Evolutionary conservation across 2,888 invertebrate species (phyloP), one percentile per base, ranked within the genome.

Genomic region (Hecatera dysodea): DNA sequence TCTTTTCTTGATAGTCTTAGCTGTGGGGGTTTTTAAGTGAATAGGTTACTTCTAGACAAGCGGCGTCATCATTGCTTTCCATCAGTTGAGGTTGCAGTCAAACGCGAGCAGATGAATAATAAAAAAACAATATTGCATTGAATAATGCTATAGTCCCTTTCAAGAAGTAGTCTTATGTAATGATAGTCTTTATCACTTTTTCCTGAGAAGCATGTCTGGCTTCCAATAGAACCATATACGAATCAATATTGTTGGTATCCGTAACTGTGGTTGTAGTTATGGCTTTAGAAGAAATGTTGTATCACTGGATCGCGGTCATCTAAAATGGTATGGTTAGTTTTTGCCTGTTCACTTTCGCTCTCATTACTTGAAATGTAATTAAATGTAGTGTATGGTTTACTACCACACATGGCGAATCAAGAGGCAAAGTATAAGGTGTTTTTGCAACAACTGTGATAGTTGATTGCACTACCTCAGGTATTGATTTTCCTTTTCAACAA

Each of bases 251-350:
- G 44, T n/a, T n/a, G n/a, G n/a, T n/a, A n/a, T n/a, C n/a, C n/a
- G 44, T 19, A 7, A 44, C 44, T 19, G 44, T 8, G 44, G 44
- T 17, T 22, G n/a, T 17, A n/a, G 44, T 33, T 36, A 2, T 44
- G 15, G 29, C 56, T 71, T 12, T 62, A 63, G n/a, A 63, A 27
- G 36, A 53, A 33, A 63, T 46, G 67, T 67, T n/a, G 74, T 63
- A 52, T 59, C 3, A 48, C 24, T 27, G 11, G 50, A 12, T 39
- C 6, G 29, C 60, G 7, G 0, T 12, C 8, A 22, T 46, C 22
- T 62, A 33, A 39, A 57, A 52, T 27, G 78, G 57, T 12, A 12
- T 46, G 4, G 19, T 15, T 7, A 59, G n/a, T 59, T 52, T 46
- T 48, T 75, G 24, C 24, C 15, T 7, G 27, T 48, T 11, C 12